Percentiles rank a stretch among this genome's conserved stretches.
These are phyloP conservation scores for Temnothorax unifasciatus DNA, from an alignment of 2,888 invertebrate genomes.

Conservation along the genomic window DNA sequence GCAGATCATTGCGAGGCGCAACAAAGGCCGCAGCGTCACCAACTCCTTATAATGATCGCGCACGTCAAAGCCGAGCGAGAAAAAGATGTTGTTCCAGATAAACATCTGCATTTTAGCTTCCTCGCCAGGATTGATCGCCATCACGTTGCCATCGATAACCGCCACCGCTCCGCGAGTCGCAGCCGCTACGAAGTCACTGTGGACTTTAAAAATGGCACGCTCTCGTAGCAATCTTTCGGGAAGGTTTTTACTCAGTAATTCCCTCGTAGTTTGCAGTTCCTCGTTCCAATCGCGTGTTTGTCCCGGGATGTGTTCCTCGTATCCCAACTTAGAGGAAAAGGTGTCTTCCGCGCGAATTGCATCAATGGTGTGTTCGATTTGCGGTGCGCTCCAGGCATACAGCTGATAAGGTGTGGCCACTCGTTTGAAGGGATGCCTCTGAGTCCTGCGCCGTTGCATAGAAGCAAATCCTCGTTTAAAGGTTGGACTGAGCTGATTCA, in stretches of 20 bases:
- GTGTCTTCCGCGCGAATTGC: slow-evolving; percentile 99
- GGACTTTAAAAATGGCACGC: slow-evolving; percentile 98
- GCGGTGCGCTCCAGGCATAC: slow-evolving; percentile 97
- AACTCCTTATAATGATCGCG: slow-evolving; percentile 99
- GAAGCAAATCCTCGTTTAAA: slow-evolving; percentile 96
- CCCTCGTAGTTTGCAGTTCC: slow-evolving; percentile 98
- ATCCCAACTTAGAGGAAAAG: slow-evolving; percentile 98
- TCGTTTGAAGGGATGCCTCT: slow-evolving; percentile 98
- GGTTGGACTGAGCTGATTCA: slow-evolving; percentile 95
- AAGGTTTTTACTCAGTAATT: slow-evolving; percentile 96
- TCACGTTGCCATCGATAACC: slow-evolving; percentile 99
- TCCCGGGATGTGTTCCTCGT: slow-evolving; percentile 99
- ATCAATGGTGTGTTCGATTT: slow-evolving; percentile 97
- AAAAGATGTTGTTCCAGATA: slow-evolving; percentile 99
- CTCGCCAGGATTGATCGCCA: slow-evolving; percentile 99
- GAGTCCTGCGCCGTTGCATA: slow-evolving; percentile 95
- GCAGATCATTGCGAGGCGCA: slow-evolving; percentile 94
- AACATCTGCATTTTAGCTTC: slow-evolving; percentile 99
- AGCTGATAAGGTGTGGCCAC: slow-evolving; percentile 99
- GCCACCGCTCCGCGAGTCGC: slow-evolving; percentile 99
- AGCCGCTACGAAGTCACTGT: slow-evolving; percentile 99
- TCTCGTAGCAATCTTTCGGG: slow-evolving; percentile 97
- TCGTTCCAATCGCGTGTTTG: slow-evolving; percentile 99
- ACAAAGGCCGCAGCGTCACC: slow-evolving; percentile 98
- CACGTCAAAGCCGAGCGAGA: slow-evolving; percentile 99